Evolutionary conservation across 2,888 invertebrate genomes (phyloP), one percentile per base, ranked within the genome.

Genomic region (Lottia scabra): DNA sequence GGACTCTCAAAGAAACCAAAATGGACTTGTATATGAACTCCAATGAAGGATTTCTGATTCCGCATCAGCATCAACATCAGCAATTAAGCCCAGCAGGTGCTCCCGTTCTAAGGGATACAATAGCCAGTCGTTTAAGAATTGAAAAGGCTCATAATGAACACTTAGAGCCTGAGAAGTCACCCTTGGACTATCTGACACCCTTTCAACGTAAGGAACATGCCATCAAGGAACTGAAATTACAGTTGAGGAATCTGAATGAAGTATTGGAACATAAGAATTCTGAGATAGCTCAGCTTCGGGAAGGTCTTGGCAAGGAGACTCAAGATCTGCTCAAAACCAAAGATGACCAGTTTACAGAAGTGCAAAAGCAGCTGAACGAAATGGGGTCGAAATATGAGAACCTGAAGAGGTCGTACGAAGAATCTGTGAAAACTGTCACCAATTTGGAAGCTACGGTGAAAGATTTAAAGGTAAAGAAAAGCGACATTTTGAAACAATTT

Each of bases 141-240:
- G 56, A 56, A 23, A 56, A 56, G 23, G 56, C 56, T 23, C 56
- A 56, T 15, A 56, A 56, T 56, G 56, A 56, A 56, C 56, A 56
- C 56, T 12, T 56, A 23, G 56, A 56, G 15, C 23, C 56, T 15
- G 56, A 56, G 19, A 56, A 56, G 15, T 56, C 56, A 3, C 12
- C 56, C 4, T 23, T 56, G 13, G 76, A 76, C 8, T 85, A 85
- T 73, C 67, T 81, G 70, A 85, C 85, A 4, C 85, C 85, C 4
- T 80, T 80, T 56, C 85, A 85, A 73, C 75, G 84, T 44, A 85
- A 83, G 67, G 85, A 84, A 19, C 78, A 79, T 19, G 64, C 80
- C 19, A 72, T 85, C 15, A 79, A 75, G 48, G 80, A 83, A 27
- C 65, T 83, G 27, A 82, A 77, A 70, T 71, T 74, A 8, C 80